Base-by-base conservation (phyloP, 1,140 invertebrate genomes). In the Notospermus geniculatus region DNA sequence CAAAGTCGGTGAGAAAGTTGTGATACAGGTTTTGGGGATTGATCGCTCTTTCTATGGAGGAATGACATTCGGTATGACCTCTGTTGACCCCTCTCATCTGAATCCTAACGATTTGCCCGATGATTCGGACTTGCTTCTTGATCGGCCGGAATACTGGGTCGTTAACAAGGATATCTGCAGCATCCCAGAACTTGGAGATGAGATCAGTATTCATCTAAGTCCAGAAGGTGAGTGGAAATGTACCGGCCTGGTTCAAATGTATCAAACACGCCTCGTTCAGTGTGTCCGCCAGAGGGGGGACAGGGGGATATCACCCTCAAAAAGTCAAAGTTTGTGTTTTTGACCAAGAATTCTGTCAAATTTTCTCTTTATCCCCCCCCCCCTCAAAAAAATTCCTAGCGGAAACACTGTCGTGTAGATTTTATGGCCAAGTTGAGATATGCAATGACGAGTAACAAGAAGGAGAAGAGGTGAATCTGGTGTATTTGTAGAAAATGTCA, bases 141-240 rank as follows among this genome's bases (percentile, higher is more conserved):
- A 98, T 77, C 84, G 95, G n/a, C 91, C 90, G 0, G 95, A 98
- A 73, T 98, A 98, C 77, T 98, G 95, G 95, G 93, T 97, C 1
- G 91, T 98, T 0, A 90, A 90, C 67, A 91, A 95, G 70, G 92
- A 97, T 75, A 91, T 97, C 1, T 92, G 91, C 0, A 88, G 89
- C 29, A 88, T 85, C 39, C 87, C 93, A 0, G 85, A 90, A 63
- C 85, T 89, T 27, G 92, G 92, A 0, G 95, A 97, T 78, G 92
- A 96, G 78, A 86, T 98, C 4, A 88, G 89, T n/a, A 93, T 97
- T 73, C 90, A 87, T 62, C 84, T 97, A 13, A 90, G 91, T 0
- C 82, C 86, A 60, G 88, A 86, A 65, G 93, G 85, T 85, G 72
- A 70, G 66, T 63, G 46, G 54, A 54, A 19, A 50, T n/a, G n/a